These are phyloP conservation scores for Macroglossus sobrinus DNA, from an alignment of 2,113 vertebrate genomes.

Conservation along the genomic window DNA sequence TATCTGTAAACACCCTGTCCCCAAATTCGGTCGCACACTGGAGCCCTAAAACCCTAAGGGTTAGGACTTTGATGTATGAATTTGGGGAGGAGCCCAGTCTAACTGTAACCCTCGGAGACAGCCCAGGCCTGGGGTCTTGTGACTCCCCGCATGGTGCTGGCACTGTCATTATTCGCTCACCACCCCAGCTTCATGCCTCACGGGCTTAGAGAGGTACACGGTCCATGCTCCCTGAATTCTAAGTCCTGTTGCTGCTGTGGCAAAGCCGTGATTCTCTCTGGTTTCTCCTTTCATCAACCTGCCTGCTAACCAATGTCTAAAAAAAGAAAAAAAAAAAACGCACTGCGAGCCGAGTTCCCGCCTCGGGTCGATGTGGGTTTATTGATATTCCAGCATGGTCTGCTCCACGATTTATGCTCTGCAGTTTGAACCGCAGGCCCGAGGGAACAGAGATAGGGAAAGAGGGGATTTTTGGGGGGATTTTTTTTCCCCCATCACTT, in stretches of 20 bases:
- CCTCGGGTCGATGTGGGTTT: slow-evolving; percentile 76
- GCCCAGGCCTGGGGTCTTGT: not conserved
- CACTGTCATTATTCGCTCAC: not conserved
- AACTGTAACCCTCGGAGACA: rapidly evolving
- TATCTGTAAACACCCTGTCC: not conserved
- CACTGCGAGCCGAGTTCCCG: slow-evolving; percentile 71
- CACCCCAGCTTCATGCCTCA: not conserved
- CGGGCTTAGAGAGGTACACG: slow-evolving; percentile 37
- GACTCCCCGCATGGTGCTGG: not conserved
- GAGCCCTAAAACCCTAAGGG: rapidly evolving
- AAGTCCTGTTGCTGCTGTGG: slow-evolving; percentile 36
- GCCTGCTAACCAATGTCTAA: slow-evolving; percentile 74
- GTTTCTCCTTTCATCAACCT: slow-evolving; percentile 85
- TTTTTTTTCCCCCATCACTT: no score
- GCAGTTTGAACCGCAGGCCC: slow-evolving; percentile 66
- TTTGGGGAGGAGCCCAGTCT: not conserved
- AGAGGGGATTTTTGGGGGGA: slow-evolving; percentile 22
- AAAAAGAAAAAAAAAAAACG: slow-evolving; percentile 73
- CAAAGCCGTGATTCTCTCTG: slow-evolving; percentile 82
- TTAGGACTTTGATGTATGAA: not conserved
- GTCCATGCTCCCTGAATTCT: slow-evolving; percentile 54
- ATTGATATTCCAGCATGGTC: slow-evolving; percentile 78
- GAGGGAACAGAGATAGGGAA: slow-evolving; percentile 23
- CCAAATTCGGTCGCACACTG: not conserved
- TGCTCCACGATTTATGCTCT: slow-evolving; percentile 68